Base-by-base conservation (phyloP, 2,113 vertebrate species). In the Hemiscyllium ocellatum region DNA sequence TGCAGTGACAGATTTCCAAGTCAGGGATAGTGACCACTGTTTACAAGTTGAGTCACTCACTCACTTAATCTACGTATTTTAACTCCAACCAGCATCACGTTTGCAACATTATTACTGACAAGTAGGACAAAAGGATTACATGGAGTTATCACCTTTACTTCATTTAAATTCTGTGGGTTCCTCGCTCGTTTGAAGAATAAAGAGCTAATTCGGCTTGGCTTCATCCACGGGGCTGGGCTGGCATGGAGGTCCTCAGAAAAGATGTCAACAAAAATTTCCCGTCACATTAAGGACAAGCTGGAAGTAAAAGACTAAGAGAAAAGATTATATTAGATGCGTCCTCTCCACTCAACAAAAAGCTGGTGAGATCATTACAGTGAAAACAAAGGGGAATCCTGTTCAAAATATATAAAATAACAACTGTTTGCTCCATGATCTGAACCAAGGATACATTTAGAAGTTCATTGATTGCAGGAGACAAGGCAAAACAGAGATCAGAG, bases 251-350 rank as follows among this genome's bases (percentile, higher is more conserved):
- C 98, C 96, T 99, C 98, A 47, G 98, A 98, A 86, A 98, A 99
- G 96, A 99, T 98, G 95, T 99, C 99, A 96, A 98, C 98, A 96
- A 99, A 98, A 96, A 99, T 98, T 97, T 99, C 98, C 98, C 1
- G 99, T 98, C 96, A 99, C 97, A 97, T 99, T 99, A 98, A 98
- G 99, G 50, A 99, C 98, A 96, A 98, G 98, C 99, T 99, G 97
- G 93, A 68, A 86, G 42, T 47, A 47, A 47, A 47, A 47, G 37
- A 22, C 13, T 65, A 15, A 83, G 29, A 95, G n/a, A 95, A 83
- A 17, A 37, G 19, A n/a, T n/a, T n/a, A n/a, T n/a, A n/a, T n/a
- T n/a, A n/a, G n/a, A 83, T 78, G 42, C 42, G 1, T 47, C 42
- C 42, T 52, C 76, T 56, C 50, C 42, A 5, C 15, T 68, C 0